These are phyloP conservation scores for Diarsia mendica DNA, from an alignment of 2,888 invertebrate genomes.

Conservation along the genomic window DNA sequence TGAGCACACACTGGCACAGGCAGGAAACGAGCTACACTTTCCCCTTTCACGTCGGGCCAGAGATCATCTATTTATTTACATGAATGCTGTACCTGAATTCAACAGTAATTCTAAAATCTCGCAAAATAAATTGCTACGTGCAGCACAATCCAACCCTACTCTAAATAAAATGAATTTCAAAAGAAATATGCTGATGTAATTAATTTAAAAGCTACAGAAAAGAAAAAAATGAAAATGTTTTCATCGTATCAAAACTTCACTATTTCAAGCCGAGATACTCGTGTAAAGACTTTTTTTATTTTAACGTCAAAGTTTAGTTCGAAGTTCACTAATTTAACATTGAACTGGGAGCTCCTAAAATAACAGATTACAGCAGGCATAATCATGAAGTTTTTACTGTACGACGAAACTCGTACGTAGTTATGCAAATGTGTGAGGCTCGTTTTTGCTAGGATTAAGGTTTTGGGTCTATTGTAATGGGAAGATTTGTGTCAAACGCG, in stretches of 20 bases:
- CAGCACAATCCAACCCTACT: conserved; percentile 59
- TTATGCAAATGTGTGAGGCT: conserved; percentile 76
- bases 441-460: conserved; percentile 78
- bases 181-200: conserved; percentile 67
- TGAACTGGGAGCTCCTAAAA: conserved; percentile 67
- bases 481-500: conserved; percentile 77
- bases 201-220: conserved; percentile 69
- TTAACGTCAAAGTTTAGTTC: conserved; percentile 65
- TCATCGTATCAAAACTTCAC: conserved; percentile 69
- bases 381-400: conserved; percentile 67
- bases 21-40: conserved; percentile 68
- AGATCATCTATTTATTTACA: conserved; percentile 67
- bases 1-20: conserved; percentile 51
- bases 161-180: conserved; percentile 65
- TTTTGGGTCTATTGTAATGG: conserved; percentile 77
- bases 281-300: conserved; percentile 68
- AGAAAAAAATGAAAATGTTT: conserved; percentile 70
- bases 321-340: conserved; percentile 71
- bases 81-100: conserved; percentile 63
- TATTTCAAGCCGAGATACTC: conserved; percentile 66
- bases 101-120: conserved; percentile 54
- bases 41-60: conserved; percentile 64
- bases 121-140: conserved; percentile 56
- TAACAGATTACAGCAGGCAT: conserved; percentile 67
- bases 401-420: conserved; percentile 68